These are phyloP conservation scores for Noctua fimbriata DNA, from an alignment of 2,888 invertebrate genomes.

Conservation along the genomic window DNA sequence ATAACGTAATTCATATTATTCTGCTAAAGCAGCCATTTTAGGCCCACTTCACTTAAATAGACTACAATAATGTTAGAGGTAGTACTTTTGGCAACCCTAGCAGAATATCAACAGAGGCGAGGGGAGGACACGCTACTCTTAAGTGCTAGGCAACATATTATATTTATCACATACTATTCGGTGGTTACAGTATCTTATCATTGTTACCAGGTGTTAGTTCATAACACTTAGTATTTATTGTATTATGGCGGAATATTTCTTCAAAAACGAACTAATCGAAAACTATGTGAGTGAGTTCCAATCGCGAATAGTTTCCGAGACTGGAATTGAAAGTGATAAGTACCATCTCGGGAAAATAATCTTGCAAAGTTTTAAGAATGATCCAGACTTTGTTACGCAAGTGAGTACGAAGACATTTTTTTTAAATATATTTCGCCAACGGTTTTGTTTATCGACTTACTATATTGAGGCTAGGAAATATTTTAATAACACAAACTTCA, in stretches of 20 bases:
- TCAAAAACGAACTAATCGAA: conserved; percentile 40
- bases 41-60: background rate
- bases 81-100: background rate
- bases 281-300: conserved; percentile 68
- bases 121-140: background rate
- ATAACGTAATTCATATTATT: too few relatives aligned
- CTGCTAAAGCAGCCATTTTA: too few relatives aligned
- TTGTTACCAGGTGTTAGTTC: background rate
- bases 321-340: conserved; percentile 71
- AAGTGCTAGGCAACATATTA: background rate
- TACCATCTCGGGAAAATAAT: conserved; percentile 68
- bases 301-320: conserved; percentile 68
- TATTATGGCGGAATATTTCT: conserved; percentile 24
- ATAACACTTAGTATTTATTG: background rate
- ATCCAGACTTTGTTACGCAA: conserved; percentile 57
- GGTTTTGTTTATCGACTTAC: background rate
- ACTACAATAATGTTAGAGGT: background rate
- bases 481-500: background rate
- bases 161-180: background rate
- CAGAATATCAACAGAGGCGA: too few relatives aligned
- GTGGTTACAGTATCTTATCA: background rate
- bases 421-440: background rate
- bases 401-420: conserved; percentile 53
- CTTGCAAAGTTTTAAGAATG: conserved; percentile 57
- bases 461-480: background rate